Conservation (phyloP, 2,797 vertebrate species). For the Nothura maculosa region DNA sequence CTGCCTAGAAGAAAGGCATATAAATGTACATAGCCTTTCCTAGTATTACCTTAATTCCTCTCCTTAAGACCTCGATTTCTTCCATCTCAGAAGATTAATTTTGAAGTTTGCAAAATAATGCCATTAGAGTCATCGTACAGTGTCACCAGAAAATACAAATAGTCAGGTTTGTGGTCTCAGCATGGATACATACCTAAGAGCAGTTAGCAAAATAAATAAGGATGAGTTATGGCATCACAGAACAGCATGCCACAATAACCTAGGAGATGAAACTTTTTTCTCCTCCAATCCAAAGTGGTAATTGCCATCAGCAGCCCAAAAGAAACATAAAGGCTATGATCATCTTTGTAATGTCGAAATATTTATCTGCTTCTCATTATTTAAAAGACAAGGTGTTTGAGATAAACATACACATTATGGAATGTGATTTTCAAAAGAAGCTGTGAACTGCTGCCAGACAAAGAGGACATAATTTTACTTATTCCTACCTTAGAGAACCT, state of each 20-base stretch:
- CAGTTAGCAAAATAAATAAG: background rate
- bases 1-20: background rate
- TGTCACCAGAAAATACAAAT: background rate
- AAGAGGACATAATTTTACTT: constrained; percentile 6
- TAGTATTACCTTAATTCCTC: background rate
- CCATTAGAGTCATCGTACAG: background rate
- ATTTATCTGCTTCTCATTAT: background rate
- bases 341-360: constrained; percentile 23
- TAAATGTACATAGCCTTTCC: background rate
- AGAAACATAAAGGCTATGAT: background rate
- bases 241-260: background rate
- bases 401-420: background rate
- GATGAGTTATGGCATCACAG: background rate
- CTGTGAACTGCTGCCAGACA: constrained; percentile 5
- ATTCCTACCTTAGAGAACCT: background rate
- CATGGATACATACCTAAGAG: background rate
- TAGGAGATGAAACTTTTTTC: background rate
- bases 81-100: background rate
- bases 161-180: background rate
- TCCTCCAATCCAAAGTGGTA: background rate
- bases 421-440: constrained; percentile 27
- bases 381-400: background rate
- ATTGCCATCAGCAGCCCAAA: background rate
- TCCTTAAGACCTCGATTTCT: background rate
- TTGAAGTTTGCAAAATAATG: background rate